Conservation (phyloP, 1,140 invertebrate genomes). For the Pachyrhynchus sulphureomaculatus region DNA sequence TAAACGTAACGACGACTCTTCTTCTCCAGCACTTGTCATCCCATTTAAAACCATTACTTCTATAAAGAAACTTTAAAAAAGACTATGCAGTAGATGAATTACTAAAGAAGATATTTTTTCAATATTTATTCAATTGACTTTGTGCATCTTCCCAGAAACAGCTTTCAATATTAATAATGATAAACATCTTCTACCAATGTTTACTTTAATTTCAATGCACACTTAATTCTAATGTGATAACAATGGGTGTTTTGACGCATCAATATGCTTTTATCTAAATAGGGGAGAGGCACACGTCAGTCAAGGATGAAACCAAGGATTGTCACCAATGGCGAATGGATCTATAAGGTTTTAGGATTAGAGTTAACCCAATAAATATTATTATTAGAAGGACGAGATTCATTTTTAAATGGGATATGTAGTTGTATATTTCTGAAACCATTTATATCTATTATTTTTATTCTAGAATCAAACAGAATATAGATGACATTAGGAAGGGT, state of each 20-base stretch:
- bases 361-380: not conserved
- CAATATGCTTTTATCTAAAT: conserved; percentile 35
- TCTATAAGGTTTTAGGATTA: not conserved
- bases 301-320: conserved; percentile 23
- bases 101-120: no score
- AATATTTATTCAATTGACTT: not conserved
- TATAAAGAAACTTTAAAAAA: no score
- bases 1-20: no score
- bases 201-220: conserved; percentile 41
- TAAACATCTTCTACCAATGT: conserved; percentile 15
- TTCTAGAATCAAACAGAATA: no score
- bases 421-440: not conserved
- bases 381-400: not conserved
- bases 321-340: not conserved
- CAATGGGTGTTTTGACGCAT: conserved; percentile 42
- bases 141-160: conserved; percentile 11
- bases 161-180: not conserved
- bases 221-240: conserved; percentile 38
- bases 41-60: no score
- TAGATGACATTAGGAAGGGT: no score
- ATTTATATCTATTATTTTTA: not conserved
- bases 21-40: no score
- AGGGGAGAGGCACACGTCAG: conserved; percentile 35
- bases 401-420: not conserved
- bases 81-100: no score